phyloP scores from a whole-genome alignment of 2,888 invertebrate genomes.

The Eupithecia vulgata region DNA sequence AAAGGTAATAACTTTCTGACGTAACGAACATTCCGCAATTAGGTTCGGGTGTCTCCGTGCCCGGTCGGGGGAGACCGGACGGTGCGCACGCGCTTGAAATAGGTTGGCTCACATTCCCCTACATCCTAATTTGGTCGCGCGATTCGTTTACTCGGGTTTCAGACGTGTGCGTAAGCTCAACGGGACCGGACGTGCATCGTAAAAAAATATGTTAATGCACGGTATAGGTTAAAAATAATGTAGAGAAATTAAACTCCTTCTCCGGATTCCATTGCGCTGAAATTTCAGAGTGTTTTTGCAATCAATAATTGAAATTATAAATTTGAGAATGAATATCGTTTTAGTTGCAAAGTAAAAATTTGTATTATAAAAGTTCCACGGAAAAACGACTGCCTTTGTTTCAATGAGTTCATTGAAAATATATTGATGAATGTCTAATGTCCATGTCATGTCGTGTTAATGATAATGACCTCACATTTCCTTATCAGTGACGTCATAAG shows the following conservation, averaged over 20 bases:
- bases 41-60: constrained; percentile 69
- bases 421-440: constrained; percentile 8
- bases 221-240: not conserved
- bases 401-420: not conserved
- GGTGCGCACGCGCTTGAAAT: constrained; percentile 77
- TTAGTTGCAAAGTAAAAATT: not conserved
- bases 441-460: not conserved
- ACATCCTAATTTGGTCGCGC: constrained; percentile 85
- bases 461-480: constrained; percentile 11
- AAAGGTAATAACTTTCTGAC: constrained; percentile 56
- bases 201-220: not conserved
- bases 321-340: not conserved
- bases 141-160: constrained; percentile 70
- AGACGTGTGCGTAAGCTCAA: constrained; percentile 53
- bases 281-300: not conserved
- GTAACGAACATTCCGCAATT: constrained; percentile 68
- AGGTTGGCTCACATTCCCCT: constrained; percentile 66
- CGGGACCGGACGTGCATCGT: constrained; percentile 13
- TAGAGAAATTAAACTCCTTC: not conserved
- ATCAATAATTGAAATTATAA: not conserved
- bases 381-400: not conserved
- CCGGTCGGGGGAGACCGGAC: constrained; percentile 55
- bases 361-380: not conserved
- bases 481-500: constrained; percentile 31
- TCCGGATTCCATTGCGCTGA: not conserved